Evolutionary conservation across 35 echinoderm and acorn worm species (phyloP).

Genomic region (Ophiothrix spiculata): DNA sequence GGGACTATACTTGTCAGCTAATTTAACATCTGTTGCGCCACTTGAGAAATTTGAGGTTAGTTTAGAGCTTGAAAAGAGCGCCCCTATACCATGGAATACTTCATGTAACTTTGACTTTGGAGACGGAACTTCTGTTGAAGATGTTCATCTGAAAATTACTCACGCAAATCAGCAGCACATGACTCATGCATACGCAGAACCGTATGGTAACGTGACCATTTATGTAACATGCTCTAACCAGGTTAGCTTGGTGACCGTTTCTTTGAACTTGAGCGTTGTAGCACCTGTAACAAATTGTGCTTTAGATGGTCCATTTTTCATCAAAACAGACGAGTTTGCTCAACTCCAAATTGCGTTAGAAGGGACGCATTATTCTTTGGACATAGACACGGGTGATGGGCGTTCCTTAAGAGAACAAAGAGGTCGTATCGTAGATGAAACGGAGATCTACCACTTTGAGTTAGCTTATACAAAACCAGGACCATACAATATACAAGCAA

Average conservation of each 20-base stretch:
- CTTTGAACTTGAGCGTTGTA: not conserved
- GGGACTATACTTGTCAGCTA: not conserved
- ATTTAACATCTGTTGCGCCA: not conserved
- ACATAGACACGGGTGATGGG: conserved; percentile 15
- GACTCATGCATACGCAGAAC: not conserved
- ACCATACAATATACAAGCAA: not conserved
- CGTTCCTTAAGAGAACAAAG: not conserved
- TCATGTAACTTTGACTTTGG: conserved; percentile 6
- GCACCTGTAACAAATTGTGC: conserved; percentile 2
- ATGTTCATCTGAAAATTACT: not conserved
- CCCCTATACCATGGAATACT: not conserved
- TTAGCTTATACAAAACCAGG: not conserved
- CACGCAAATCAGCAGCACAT: not conserved
- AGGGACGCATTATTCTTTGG: not conserved
- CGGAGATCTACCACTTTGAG: not conserved
- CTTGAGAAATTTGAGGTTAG: not conserved
- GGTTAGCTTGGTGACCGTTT: conserved; percentile 13
- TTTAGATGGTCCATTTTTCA: not conserved
- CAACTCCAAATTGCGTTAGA: not conserved
- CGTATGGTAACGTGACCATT: not conserved
- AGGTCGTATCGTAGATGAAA: not conserved
- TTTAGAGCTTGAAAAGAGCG: not conserved
- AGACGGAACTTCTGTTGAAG: not conserved
- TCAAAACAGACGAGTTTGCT: not conserved
- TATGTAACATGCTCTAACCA: conserved; percentile 17